These are phyloP conservation scores for Aplysina aerophoba DNA, from an alignment of 37 sponge, comb jelly and placozoan species.

Conservation along the genomic window DNA sequence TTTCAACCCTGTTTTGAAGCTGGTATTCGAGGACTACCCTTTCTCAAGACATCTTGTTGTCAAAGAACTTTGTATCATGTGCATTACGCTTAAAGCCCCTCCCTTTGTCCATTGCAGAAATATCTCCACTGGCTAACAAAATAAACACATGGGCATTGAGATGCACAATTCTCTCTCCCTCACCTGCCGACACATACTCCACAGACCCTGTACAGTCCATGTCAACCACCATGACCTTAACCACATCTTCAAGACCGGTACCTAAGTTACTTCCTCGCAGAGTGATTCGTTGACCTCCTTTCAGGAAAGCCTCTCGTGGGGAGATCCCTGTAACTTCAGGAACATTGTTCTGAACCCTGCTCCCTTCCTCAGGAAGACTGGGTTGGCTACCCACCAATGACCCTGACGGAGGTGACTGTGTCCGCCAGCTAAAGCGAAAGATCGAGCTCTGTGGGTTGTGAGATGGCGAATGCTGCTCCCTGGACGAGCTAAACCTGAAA, in stretches of 20 bases:
- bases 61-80: no score
- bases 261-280: slow-evolving; percentile 84
- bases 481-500: no score
- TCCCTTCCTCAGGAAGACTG: not conserved
- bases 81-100: no score
- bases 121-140: no score
- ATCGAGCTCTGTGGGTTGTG: not conserved
- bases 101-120: no score
- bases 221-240: slow-evolving; percentile 66
- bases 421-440: not conserved
- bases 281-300: slow-evolving; percentile 64
- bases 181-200: slow-evolving; percentile 81
- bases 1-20: no score
- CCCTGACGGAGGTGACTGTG: not conserved
- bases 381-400: not conserved
- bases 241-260: slow-evolving; percentile 51
- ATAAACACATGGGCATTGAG: no score
- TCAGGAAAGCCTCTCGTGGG: slow-evolving; percentile 66
- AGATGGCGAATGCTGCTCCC: not conserved
- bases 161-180: slow-evolving; percentile 27
- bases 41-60: no score
- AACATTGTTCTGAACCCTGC: not conserved
- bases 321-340: slow-evolving; percentile 84
- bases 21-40: no score
- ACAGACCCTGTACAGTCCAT: slow-evolving; percentile 82